Percentiles rank a stretch among this genome's conserved stretches.
Evolutionary conservation across 2,113 vertebrate genomes (phyloP).

Genomic region (Potamarius usumacintae): DNA sequence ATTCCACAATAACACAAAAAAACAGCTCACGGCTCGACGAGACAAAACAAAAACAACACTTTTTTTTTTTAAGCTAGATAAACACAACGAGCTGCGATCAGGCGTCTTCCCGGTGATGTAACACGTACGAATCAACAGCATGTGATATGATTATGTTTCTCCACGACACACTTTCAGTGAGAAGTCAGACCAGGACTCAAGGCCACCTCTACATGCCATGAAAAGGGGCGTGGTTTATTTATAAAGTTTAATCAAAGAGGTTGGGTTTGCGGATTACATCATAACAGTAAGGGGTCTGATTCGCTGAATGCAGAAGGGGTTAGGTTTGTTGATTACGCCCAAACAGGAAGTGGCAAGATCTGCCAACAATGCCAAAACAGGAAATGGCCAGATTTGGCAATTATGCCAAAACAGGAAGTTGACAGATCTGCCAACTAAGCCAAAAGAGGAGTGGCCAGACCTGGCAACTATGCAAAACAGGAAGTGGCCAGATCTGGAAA

Average conservation of each 20-base stretch:
- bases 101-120: conserved; percentile 24
- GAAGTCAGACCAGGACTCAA: conserved; percentile 8
- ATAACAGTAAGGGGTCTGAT: background rate
- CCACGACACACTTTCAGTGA: background rate
- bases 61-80: background rate
- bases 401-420: background rate
- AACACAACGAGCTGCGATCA: conserved; percentile 34
- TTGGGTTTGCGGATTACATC: background rate
- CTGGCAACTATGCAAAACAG: background rate
- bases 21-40: background rate
- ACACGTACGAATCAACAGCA: background rate
- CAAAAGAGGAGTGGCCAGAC: background rate
- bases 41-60: conserved; percentile 8
- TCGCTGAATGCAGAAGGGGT: too few species aligned
- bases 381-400: background rate
- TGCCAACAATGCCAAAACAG: background rate
- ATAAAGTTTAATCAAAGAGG: background rate
- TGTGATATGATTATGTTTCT: conserved; percentile 29
- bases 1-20: conserved; percentile 30
- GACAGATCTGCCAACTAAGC: background rate
- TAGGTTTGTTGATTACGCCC: background rate
- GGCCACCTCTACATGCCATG: background rate
- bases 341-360: background rate
- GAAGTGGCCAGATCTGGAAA: background rate
- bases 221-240: background rate